Evolutionary conservation across 2,888 invertebrate species (phyloP).

Genomic region (Marronus borbonicus): DNA sequence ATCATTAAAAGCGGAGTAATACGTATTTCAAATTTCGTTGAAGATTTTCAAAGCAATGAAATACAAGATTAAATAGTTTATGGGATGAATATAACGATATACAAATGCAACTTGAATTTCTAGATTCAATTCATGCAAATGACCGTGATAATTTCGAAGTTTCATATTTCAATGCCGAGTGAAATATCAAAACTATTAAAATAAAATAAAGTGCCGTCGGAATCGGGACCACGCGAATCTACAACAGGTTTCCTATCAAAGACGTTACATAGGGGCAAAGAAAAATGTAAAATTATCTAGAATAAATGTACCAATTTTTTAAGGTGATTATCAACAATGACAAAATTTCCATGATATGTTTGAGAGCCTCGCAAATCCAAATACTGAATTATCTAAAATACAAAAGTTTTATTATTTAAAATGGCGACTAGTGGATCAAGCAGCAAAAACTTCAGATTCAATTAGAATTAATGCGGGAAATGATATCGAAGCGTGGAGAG

Average conservation of each 20-base stretch:
- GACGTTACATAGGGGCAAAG: background rate
- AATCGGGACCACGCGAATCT: no score
- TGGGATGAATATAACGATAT: background rate
- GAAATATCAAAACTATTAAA: background rate
- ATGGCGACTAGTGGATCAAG: background rate
- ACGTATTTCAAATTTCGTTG: slow-evolving; percentile 7
- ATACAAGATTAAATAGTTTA: background rate
- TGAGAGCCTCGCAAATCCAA: background rate
- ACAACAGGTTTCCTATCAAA: background rate
- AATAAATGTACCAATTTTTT: slow-evolving; percentile 6
- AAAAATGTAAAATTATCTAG: background rate
- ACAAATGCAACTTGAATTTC: slow-evolving; percentile 9
- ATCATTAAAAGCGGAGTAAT: no score
- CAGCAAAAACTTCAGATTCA: background rate
- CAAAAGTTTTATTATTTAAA: background rate
- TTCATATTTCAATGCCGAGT: background rate
- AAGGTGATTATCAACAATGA: background rate
- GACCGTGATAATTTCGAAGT: background rate
- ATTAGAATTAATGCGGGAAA: no score
- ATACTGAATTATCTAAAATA: background rate
- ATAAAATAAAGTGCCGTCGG: background rate
- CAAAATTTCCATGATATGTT: background rate
- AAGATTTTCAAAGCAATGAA: slow-evolving; percentile 2
- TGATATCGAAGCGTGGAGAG: no score
- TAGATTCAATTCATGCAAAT: background rate